Percentiles rank a stretch among this genome's conserved stretches.
phyloP scores from a whole-genome alignment of 2,888 invertebrate genomes.

The Aromia moschata region DNA sequence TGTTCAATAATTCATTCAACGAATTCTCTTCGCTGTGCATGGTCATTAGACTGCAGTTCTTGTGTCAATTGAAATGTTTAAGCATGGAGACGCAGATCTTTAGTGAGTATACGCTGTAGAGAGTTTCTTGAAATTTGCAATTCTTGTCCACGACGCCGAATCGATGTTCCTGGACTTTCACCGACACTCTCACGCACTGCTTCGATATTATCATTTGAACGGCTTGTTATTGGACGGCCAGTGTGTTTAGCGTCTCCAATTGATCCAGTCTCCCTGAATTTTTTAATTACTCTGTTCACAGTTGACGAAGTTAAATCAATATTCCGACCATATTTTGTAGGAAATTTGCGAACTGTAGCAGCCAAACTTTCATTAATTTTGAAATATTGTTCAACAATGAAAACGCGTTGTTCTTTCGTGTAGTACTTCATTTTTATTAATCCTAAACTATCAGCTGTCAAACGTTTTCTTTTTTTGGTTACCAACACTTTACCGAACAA shows the following conservation, averaged over 20 bases:
- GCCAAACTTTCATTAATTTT: neutral
- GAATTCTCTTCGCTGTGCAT: neutral
- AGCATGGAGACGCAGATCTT: conserved; percentile 18
- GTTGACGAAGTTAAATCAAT: too few species aligned
- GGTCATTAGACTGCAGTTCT: neutral
- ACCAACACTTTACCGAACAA: too few species aligned
- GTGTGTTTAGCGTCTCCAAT: neutral
- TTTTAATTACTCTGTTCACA: too few species aligned
- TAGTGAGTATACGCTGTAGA: conserved; percentile 12
- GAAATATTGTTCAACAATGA: neutral
- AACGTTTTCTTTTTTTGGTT: too few species aligned
- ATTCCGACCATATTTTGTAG: neutral
- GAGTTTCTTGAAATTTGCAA: conserved; percentile 15
- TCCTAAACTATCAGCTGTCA: too few species aligned
- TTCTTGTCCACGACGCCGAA: conserved; percentile 25
- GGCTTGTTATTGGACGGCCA: neutral
- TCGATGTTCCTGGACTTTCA: conserved; percentile 15
- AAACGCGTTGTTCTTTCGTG: neutral
- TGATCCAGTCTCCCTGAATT: too few species aligned
- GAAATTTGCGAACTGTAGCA: neutral
- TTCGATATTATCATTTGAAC: neutral
- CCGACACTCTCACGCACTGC: conserved; percentile 4
- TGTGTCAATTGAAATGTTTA: neutral
- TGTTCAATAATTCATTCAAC: neutral
- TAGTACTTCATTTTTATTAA: neutral